Evolutionary conservation across 2,797 vertebrate species (phyloP).

Genomic region (Anisognathus igniventris): DNA sequence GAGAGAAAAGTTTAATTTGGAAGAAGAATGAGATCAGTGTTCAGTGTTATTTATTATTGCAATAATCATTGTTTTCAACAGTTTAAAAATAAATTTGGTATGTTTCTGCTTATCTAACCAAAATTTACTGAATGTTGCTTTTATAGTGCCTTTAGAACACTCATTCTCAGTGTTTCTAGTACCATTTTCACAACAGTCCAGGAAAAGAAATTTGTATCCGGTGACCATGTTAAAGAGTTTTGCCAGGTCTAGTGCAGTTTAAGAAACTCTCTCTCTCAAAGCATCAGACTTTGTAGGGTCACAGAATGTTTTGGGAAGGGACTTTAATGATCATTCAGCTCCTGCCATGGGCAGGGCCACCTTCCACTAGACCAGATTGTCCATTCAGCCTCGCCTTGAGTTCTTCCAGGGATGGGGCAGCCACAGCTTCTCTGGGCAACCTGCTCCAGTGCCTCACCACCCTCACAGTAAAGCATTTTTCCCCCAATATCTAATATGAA

Average conservation of each 20-base stretch:
- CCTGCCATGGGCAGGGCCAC: background rate
- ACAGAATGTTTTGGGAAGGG: background rate
- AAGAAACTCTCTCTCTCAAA: constrained; percentile 12
- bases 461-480: background rate
- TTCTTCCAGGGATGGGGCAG: background rate
- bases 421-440: background rate
- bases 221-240: background rate
- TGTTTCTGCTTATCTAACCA: constrained; percentile 25
- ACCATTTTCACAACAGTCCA: constrained; percentile 51
- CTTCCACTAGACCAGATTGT: background rate
- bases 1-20: background rate
- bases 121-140: background rate
- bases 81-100: background rate
- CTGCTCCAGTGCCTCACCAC: background rate
- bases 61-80: background rate
- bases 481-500: background rate
- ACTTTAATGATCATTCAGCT: background rate
- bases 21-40: background rate
- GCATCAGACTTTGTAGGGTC: background rate
- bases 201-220: constrained; percentile 18
- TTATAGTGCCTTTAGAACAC: constrained; percentile 1
- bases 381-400: background rate
- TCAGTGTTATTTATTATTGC: background rate
- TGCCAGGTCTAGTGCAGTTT: constrained; percentile 1
- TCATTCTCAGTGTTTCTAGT: constrained; percentile 33